Conservation (phyloP, 92 coral and sea anemone genomes). For the Scolanthus callimorphus region DNA sequence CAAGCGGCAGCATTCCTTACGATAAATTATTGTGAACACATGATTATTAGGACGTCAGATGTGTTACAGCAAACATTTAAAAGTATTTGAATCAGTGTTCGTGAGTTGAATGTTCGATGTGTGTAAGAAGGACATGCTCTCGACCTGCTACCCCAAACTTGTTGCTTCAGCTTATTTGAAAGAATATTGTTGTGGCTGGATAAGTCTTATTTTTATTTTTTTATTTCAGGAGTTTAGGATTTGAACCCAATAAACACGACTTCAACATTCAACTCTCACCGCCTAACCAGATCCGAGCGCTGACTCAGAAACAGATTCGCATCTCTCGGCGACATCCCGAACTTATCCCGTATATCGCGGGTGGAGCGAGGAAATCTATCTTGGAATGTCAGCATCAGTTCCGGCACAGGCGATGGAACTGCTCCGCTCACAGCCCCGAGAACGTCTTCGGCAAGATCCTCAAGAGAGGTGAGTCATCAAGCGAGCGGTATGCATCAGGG, state of each 20-base stretch:
- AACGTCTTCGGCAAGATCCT: conserved; percentile 92
- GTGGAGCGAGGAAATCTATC: conserved; percentile 77
- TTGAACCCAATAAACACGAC: conserved; percentile 22
- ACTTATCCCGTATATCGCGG: conserved; percentile 69
- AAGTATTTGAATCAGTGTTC: too few relatives aligned
- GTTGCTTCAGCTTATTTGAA: too few relatives aligned
- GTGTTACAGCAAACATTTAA: too few relatives aligned
- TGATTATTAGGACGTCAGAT: too few relatives aligned
- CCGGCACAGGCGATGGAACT: conserved; percentile 82
- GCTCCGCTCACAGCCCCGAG: conserved; percentile 90
- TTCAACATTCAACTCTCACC: conserved; percentile 79
- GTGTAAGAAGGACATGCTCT: too few relatives aligned
- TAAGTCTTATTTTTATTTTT: too few relatives aligned
- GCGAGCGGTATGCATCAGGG: too few relatives aligned
- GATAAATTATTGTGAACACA: too few relatives aligned
- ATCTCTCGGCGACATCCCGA: conserved; percentile 71
- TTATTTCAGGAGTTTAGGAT: conserved; percentile 50
- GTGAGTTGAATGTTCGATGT: too few relatives aligned
- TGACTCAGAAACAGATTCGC: conserved; percentile 72
- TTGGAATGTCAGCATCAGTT: conserved; percentile 94
- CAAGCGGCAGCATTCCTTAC: too few relatives aligned
- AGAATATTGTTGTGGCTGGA: too few relatives aligned
- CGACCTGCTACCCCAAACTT: too few relatives aligned
- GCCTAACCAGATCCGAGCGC: conserved; percentile 72
- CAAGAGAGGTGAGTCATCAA: conserved; percentile 59